A percentile compares a stretch with the other conserved stretches of the same genome.
phyloP scores from a whole-genome alignment of 1,140 invertebrate species.

The Euwallacea fornicatus region DNA sequence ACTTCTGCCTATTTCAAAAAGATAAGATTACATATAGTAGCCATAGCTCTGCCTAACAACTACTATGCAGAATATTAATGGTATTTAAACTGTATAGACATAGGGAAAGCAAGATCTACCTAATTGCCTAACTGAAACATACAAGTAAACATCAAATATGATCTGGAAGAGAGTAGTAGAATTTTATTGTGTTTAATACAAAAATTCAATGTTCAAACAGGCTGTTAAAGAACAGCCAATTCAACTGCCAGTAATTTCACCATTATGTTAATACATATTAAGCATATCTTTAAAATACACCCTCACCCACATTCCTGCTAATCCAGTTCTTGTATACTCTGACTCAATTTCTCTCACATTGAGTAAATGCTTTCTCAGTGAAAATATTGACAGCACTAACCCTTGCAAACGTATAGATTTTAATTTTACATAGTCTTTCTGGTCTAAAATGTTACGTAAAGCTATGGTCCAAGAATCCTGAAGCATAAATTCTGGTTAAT shows the following conservation, averaged over 20 bases:
- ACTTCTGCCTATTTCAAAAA: no score
- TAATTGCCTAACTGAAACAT: no score
- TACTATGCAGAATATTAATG: no score
- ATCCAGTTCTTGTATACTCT: conserved; percentile 82
- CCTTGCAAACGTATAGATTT: conserved; percentile 78
- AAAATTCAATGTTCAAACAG: no score
- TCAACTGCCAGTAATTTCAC: neutral
- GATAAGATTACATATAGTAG: no score
- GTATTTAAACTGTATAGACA: no score
- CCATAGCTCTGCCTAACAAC: no score
- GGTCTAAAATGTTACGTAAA: conserved; percentile 69
- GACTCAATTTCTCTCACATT: conserved; percentile 81
- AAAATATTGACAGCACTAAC: conserved; percentile 75
- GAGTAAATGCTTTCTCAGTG: conserved; percentile 73
- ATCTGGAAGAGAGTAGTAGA: no score
- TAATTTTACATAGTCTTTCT: conserved; percentile 74
- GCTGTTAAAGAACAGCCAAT: no score
- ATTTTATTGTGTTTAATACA: no score
- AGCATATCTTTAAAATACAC: neutral
- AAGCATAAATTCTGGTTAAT: neutral
- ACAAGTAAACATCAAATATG: no score
- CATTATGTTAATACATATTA: neutral
- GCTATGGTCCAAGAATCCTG: conserved; percentile 78
- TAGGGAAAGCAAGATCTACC: no score
- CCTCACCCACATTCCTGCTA: conserved; percentile 83